Evolutionary conservation across 2,888 invertebrate genomes (phyloP), one percentile per base, ranked within the genome.

Genomic region (Embidobia sp.): DNA sequence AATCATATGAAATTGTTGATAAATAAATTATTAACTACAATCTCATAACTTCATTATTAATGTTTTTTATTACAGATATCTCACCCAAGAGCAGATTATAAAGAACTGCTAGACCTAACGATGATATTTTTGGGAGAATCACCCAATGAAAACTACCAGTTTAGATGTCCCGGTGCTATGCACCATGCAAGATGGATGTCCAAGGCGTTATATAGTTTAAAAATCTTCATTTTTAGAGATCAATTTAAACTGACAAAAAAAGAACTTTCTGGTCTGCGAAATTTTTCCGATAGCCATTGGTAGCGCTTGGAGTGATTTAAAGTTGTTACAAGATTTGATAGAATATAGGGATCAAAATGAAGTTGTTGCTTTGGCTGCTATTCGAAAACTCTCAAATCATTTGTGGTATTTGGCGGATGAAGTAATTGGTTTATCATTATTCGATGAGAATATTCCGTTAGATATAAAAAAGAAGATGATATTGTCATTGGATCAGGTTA

Each of bases 391-490:
- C 15, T 6, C 26, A 46, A 46, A 46, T 46, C 46, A 42, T 42
- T 19, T 46, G n/a, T 22, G 27, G 26, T 46, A 46, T 11, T 27
- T 26, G 13, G 6, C 26, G 11, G 26, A 46, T 4, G 46, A 46
- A 46, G 5, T 46, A 13, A 27, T 26, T 46, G 46, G 11, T 7
- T 26, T 46, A 18, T 5, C 46, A 3, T 46, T 46, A n/a, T 46
- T 46, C 11, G 46, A 46, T 46, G 29, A 55, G 6, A 42, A 7
- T 0, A 51, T 72, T 13, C 29, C 75, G 4, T 6, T 35, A 2
- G 66, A 67, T 1, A n/a, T 44, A 1, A 79, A 75, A 22, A 11
- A 16, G 26, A 55, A 72, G 35, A 79, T 72, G 42, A 57, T 66
- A 0, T 3, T 13, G 2, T 66, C 67, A 3, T 48, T 72, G 26